phyloP scores from a whole-genome alignment of 2,113 vertebrate genomes.

The Xerus inauris region DNA sequence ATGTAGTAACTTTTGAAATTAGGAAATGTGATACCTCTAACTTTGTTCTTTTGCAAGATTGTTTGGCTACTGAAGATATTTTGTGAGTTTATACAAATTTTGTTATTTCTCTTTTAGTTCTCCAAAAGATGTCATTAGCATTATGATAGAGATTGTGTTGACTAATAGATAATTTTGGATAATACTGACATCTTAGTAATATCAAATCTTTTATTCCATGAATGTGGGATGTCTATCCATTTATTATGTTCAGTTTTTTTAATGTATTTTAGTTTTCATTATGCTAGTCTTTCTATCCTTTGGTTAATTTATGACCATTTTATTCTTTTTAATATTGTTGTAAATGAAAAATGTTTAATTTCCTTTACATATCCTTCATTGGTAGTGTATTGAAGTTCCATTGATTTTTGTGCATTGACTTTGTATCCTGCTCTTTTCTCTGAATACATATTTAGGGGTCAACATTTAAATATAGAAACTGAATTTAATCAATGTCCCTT shows the following conservation, averaged over 20 bases:
- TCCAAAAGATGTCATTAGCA: background rate
- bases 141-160: background rate
- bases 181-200: background rate
- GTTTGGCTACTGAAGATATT: background rate
- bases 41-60: background rate
- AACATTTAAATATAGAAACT: background rate
- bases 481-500: background rate
- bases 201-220: background rate
- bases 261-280: background rate
- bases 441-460: background rate
- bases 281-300: background rate
- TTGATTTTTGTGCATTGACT: too few species aligned
- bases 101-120: background rate
- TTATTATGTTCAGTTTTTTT: background rate
- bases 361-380: background rate
- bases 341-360: background rate
- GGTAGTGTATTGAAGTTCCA: background rate
- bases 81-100: background rate
- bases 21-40: background rate
- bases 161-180: background rate
- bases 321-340: background rate
- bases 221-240: background rate
- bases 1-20: background rate
- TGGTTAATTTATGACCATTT: background rate
- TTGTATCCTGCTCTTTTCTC: background rate